phyloP scores from a whole-genome alignment of 2,113 vertebrate genomes.

The Caretta caretta region DNA sequence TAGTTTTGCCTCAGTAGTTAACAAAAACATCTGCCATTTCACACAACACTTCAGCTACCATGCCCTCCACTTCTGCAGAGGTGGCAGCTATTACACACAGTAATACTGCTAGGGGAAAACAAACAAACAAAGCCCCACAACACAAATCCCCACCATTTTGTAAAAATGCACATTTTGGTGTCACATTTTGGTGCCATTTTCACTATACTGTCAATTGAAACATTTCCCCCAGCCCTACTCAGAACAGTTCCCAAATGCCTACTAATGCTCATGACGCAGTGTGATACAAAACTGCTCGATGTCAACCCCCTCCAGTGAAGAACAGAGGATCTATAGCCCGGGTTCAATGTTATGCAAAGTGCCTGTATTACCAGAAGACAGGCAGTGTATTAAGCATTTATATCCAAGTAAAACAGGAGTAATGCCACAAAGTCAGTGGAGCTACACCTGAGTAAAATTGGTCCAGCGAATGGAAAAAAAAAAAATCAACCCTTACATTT shows the following conservation, averaged over 20 bases:
- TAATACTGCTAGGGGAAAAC: neutral
- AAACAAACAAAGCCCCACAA: neutral
- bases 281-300: neutral
- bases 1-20: neutral
- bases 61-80: too few relatives aligned
- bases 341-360: slow-evolving; percentile 32
- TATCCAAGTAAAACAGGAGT: neutral
- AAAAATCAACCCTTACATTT: neutral
- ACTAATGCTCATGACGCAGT: neutral
- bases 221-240: neutral
- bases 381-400: neutral
- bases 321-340: neutral
- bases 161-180: too few relatives aligned
- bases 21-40: neutral
- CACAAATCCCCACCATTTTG: neutral
- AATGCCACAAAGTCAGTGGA: neutral
- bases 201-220: neutral
- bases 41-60: neutral
- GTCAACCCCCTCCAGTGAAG: slow-evolving; percentile 22
- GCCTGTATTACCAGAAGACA: slow-evolving; percentile 7
- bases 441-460: slow-evolving; percentile 16
- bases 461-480: neutral
- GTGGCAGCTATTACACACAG: neutral
- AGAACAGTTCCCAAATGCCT: neutral
- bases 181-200: neutral